phyloP scores from a whole-genome alignment of 1,140 invertebrate species.

The Sycophaga agraensis region DNA sequence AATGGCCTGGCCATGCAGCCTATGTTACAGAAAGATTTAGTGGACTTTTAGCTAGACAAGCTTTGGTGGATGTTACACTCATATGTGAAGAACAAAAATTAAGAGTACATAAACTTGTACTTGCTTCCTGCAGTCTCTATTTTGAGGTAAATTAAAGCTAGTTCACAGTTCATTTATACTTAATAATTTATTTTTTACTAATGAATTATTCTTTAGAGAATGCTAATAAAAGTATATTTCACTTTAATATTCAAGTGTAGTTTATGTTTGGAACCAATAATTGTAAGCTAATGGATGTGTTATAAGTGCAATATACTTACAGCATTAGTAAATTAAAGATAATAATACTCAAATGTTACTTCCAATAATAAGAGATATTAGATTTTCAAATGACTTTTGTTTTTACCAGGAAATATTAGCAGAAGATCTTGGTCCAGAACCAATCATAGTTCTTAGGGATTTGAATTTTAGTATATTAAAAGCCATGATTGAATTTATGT shows the following conservation, averaged over 20 bases:
- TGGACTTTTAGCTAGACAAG: slow-evolving; percentile 60
- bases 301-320: too few species aligned
- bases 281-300: too few species aligned
- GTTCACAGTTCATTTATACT: too few species aligned
- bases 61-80: slow-evolving; percentile 63
- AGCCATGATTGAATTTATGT: slow-evolving; percentile 64
- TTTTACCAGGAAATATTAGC: slow-evolving; percentile 58
- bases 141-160: slow-evolving; percentile 63
- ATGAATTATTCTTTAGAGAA: too few species aligned
- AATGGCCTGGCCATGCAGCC: slow-evolving; percentile 60
- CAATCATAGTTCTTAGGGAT: slow-evolving; percentile 61
- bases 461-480: slow-evolving; percentile 62
- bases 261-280: too few species aligned
- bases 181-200: too few species aligned
- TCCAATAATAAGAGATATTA: too few species aligned
- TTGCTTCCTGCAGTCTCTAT: slow-evolving; percentile 66
- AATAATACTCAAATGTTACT: too few species aligned
- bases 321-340: too few species aligned
- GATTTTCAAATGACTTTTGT: not conserved
- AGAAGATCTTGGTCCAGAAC: slow-evolving; percentile 60
- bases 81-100: slow-evolving; percentile 63
- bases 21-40: slow-evolving; percentile 61
- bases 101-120: slow-evolving; percentile 63
- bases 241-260: too few species aligned
- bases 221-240: too few species aligned